phyloP scores from a whole-genome alignment of 2,113 vertebrate genomes.

The Myiagra hebetior region DNA sequence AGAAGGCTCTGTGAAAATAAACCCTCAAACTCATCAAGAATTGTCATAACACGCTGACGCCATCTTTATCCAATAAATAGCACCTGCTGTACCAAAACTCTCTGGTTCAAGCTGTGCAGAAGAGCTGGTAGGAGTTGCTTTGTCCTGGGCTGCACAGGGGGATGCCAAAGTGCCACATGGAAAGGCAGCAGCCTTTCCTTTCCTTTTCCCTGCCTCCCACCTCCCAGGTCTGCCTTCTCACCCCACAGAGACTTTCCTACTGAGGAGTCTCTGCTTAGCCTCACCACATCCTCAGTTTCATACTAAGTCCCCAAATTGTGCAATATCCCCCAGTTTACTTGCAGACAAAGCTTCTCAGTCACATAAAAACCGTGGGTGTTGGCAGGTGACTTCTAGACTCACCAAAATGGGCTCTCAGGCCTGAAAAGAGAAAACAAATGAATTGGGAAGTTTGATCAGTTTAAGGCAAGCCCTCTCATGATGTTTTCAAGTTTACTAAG shows the following conservation, averaged over 20 bases:
- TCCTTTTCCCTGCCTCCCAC: not conserved
- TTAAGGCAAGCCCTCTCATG: not conserved
- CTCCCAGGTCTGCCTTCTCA: not conserved
- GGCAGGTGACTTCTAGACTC: not conserved
- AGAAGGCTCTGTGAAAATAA: not conserved
- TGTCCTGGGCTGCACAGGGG: not conserved
- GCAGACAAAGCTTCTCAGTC: not conserved
- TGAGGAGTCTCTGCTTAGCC: not conserved
- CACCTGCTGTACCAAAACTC: not conserved
- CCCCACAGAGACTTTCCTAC: no score
- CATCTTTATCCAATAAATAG: not conserved
- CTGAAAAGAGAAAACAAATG: not conserved
- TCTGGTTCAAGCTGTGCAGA: not conserved
- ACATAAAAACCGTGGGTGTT: not conserved
- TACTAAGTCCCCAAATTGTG: not conserved
- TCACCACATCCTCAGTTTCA: not conserved
- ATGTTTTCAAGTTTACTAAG: not conserved
- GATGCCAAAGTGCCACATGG: not conserved
- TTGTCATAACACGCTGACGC: not conserved
- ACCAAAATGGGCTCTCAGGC: not conserved
- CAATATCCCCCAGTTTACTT: not conserved
- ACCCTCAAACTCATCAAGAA: not conserved
- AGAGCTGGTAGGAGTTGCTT: not conserved
- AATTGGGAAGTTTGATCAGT: not conserved
- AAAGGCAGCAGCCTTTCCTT: not conserved